These are phyloP conservation scores for Psophia crepitans DNA, from an alignment of 2,113 vertebrate genomes.

Conservation along the genomic window DNA sequence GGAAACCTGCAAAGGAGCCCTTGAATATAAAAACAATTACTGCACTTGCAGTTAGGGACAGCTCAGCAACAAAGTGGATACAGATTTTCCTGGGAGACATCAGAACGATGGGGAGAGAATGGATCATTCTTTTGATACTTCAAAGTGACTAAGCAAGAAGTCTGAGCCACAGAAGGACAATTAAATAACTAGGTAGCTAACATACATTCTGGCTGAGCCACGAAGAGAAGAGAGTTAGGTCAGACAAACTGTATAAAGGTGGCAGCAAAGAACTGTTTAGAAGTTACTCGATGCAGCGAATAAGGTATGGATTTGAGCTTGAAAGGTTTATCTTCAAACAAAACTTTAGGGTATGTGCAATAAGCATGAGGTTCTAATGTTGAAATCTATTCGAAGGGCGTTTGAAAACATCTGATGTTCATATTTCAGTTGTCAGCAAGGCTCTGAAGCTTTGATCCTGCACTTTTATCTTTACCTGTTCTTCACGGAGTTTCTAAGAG, in stretches of 20 bases:
- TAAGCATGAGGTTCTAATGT: conserved; percentile 40
- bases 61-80: background rate
- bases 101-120: background rate
- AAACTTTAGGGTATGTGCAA: background rate
- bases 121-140: background rate
- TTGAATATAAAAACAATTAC: background rate
- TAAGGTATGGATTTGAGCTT: conserved; percentile 22
- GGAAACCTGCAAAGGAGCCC: background rate
- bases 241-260: background rate
- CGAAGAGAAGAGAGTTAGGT: background rate
- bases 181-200: background rate
- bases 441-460: conserved; percentile 16
- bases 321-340: conserved; percentile 38
- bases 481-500: background rate
- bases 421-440: conserved; percentile 33
- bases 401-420: conserved; percentile 48
- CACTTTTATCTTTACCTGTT: conserved; percentile 42
- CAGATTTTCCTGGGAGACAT: background rate
- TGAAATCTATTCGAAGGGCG: background rate
- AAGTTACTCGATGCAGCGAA: background rate
- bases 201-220: background rate
- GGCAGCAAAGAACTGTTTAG: conserved; percentile 21
- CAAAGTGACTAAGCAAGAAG: background rate
- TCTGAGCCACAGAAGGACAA: background rate
- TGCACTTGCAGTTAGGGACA: background rate